A percentile compares a stretch with the other conserved stretches of the same genome.
These are phyloP conservation scores for Nyctibius bracteatus DNA, from an alignment of 2,113 vertebrate genomes.

Conservation along the genomic window DNA sequence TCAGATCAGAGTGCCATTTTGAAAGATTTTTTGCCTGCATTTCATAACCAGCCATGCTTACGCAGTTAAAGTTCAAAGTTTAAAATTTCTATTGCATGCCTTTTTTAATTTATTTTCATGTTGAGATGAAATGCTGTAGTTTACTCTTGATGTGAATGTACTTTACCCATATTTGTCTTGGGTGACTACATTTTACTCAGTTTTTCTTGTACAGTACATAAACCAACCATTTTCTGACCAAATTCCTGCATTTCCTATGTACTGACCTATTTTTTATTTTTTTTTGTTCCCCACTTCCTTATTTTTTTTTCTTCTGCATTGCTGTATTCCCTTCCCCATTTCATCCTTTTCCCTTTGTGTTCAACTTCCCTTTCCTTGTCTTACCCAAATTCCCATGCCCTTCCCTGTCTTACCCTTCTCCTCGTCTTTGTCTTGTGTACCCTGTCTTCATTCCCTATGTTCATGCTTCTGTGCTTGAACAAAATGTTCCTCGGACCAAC, in stretches of 20 bases:
- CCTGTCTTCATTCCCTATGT: constrained; percentile 78
- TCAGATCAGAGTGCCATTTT: constrained; percentile 75
- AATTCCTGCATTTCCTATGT: constrained; percentile 99
- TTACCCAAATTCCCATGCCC: constrained; percentile 74
- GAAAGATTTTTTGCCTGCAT: constrained; percentile 77
- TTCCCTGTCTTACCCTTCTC: constrained; percentile 74
- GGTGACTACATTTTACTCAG: constrained; percentile 90
- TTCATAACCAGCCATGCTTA: constrained; percentile 81
- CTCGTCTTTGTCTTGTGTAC: constrained; percentile 70
- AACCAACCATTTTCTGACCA: constrained; percentile 99
- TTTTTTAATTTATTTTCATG: constrained; percentile 65
- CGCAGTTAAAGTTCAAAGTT: constrained; percentile 76
- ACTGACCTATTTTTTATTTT: constrained; percentile 99
- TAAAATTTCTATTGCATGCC: constrained; percentile 84
- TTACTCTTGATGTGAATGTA: constrained; percentile 88
- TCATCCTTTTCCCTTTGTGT: constrained; percentile 80
- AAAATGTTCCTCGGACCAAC: constrained; percentile 95
- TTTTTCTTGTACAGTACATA: constrained; percentile 96
- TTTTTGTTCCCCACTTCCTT: constrained; percentile 92
- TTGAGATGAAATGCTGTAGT: constrained; percentile 81
- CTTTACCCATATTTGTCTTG: constrained; percentile 91
- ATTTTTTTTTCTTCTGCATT: constrained; percentile 90
- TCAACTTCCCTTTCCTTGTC: constrained; percentile 74
- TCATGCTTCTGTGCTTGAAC: constrained; percentile 92
- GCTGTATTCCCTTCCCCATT: constrained; percentile 82